Conservation (phyloP, 2,113 vertebrate species). For the Channa maculata region DNA sequence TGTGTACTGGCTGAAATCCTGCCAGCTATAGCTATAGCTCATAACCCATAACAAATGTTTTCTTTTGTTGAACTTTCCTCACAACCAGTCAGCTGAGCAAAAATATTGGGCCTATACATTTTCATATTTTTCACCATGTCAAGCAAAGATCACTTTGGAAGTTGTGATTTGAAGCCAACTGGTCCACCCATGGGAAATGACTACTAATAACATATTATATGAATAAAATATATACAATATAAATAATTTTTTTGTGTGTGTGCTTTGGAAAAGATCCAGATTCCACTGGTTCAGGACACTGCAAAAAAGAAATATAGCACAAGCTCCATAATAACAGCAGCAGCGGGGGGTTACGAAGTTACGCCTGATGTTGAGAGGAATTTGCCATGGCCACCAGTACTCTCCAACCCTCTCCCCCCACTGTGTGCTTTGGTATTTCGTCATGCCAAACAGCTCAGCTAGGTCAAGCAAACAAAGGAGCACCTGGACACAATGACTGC, state of each 20-base stretch:
- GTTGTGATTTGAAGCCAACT: slow-evolving; percentile 22
- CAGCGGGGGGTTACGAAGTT: slow-evolving; percentile 2
- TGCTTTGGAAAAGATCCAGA: slow-evolving; percentile 53
- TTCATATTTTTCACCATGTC: not conserved
- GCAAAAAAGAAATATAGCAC: not conserved
- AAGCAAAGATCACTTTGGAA: slow-evolving; percentile 19
- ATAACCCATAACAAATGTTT: slow-evolving; percentile 49
- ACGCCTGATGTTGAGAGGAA: slow-evolving; percentile 40
- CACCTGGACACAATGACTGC: slow-evolving; percentile 64
- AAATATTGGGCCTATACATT: not conserved
- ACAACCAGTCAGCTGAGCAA: slow-evolving; percentile 6
- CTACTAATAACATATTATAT: slow-evolving; percentile 5
- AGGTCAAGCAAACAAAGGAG: slow-evolving; percentile 65
- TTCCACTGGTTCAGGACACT: slow-evolving; percentile 29
- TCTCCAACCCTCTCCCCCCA: not conserved
- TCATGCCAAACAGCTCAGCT: slow-evolving; percentile 21
- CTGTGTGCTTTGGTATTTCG: slow-evolving; percentile 31
- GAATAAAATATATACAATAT: slow-evolving; percentile 25
- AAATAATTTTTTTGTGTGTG: slow-evolving; percentile 3
- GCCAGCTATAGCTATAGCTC: not conserved
- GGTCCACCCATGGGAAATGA: slow-evolving; percentile 41
- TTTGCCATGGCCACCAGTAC: slow-evolving; percentile 38
- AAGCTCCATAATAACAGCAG: not conserved
- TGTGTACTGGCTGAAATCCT: slow-evolving; percentile 38
- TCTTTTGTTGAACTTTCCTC: slow-evolving; percentile 23